Base-by-base conservation (phyloP, 2,113 vertebrate genomes). In the Ondatra zibethicus region DNA sequence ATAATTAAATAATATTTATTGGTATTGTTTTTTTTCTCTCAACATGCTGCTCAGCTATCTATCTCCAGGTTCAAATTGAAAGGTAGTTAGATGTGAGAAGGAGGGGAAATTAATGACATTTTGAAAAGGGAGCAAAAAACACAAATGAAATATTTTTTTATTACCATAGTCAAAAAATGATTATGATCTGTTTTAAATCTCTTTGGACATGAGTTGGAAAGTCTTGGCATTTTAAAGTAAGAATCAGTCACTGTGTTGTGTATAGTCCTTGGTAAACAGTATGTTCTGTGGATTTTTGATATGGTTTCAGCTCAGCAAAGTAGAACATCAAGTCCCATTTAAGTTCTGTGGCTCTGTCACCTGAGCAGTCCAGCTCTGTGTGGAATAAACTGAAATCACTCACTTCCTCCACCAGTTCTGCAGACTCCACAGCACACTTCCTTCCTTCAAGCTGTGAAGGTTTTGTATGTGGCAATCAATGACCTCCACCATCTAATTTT, bases 81-180 rank as follows among this genome's bases (percentile, higher is more conserved):
- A 16, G 25, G 17, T 0, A 25, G 50, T 66, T 88, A 33, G 5
- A 68, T 29, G 31, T 11, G 19, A 12, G 29, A 21, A 19, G 7
- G 42, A 8, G 5, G 36, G 7, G 1, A 23, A 92, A 3, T 75
- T 91, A 77, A 63, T 91, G 73, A 65, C 94, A 85, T 88, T 89
- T 88, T 93, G 6, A 93, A 96, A 96, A 1, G 2, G 25, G 77
- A 93, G 13, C 14, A 92, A 94, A 85, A 58, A 72, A n/a, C 61
- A 52, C 81, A 96, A 92, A 39, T 52, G 10, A 80, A 95, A 52
- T 91, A 52, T 66, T 52, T 78, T 78, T 93, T 14, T 73, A 89
- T 63, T 81, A 82, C 27, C 29, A 68, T 13, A 0, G 11, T 70
- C 5, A 63, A 61, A 65, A 50, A 76, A 39, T n/a, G 3, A 9